Conservation (phyloP, 2,797 vertebrate species). For the Fundulus diaphanus region DNA sequence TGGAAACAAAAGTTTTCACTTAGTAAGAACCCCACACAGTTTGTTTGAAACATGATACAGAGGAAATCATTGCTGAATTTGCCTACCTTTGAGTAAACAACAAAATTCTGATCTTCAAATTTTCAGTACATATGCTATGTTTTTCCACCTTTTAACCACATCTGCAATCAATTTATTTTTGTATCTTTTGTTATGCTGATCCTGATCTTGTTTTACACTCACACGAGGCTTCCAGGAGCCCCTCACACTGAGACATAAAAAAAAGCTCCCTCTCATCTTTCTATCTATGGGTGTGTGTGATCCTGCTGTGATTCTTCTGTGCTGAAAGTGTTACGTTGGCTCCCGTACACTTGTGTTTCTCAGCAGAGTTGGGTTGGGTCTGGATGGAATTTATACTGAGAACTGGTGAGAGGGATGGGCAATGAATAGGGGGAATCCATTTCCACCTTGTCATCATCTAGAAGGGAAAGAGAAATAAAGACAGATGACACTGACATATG, state of each 20-base stretch:
- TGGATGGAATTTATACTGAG: constrained; percentile 7
- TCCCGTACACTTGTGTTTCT: constrained; percentile 14
- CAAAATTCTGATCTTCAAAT: neutral
- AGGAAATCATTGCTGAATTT: neutral
- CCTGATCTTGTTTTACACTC: neutral
- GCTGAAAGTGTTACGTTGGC: constrained; percentile 8
- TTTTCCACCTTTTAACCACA: neutral
- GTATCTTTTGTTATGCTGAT: neutral
- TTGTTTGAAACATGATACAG: neutral
- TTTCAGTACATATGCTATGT: neutral
- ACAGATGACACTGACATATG: neutral
- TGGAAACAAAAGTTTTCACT: too few relatives aligned
- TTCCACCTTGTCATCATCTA: constrained; percentile 17
- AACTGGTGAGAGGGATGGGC: constrained; percentile 18
- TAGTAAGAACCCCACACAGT: too few relatives aligned
- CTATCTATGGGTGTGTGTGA: constrained; percentile 13
- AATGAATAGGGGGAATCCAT: constrained; percentile 35
- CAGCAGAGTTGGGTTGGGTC: constrained; percentile 15
- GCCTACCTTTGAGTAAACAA: neutral
- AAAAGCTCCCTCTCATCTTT: neutral
- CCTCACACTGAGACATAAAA: neutral
- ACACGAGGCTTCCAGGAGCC: constrained; percentile 7
- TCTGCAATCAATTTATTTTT: neutral
- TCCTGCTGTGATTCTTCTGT: constrained; percentile 26
- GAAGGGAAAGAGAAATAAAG: constrained; percentile 6